A percentile compares a stretch with the other conserved stretches of the same genome.
These are phyloP conservation scores for Scaptomyza reducta DNA, from an alignment of 2,888 invertebrate species.

Conservation along the genomic window DNA sequence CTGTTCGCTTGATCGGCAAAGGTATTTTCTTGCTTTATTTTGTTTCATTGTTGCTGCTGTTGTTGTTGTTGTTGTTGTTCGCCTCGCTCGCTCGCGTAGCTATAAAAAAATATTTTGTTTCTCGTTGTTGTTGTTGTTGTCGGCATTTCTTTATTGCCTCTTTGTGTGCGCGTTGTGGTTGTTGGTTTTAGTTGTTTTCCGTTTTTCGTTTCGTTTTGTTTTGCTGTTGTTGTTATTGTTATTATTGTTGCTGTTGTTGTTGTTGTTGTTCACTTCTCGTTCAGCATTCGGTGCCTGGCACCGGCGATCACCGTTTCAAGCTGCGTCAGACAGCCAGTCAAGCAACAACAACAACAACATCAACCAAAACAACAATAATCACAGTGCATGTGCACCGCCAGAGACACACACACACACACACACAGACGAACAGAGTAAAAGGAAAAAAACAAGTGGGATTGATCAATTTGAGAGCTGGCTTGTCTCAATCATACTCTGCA, in stretches of 20 bases:
- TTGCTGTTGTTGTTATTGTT: conserved; percentile 3
- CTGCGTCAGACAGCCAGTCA: conserved; percentile 38
- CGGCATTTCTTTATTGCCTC: conserved; percentile 63
- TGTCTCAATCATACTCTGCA: conserved; percentile 14
- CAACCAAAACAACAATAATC: conserved; percentile 39
- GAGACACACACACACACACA: conserved; percentile 15
- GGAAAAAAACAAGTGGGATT: too few species aligned
- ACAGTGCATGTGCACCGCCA: conserved; percentile 49
- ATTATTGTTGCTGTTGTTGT: conserved; percentile 27
- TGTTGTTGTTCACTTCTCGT: conserved; percentile 18
- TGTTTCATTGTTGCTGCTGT: conserved; percentile 11
- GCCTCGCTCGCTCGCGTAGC: conserved; percentile 31
- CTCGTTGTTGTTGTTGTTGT: conserved; percentile 54
- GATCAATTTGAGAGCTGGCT: not conserved
- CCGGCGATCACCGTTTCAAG: conserved; percentile 81
- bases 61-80: conserved; percentile 18
- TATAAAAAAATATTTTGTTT: conserved; percentile 64
- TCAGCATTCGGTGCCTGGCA: conserved; percentile 76
- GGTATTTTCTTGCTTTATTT: conserved; percentile 55
- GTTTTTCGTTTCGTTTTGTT: conserved; percentile 44
- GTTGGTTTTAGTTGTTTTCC: conserved; percentile 25
- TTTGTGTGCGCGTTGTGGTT: conserved; percentile 42
- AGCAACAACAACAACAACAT: conserved; percentile 39
- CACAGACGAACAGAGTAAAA: too few species aligned
- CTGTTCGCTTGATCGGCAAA: conserved; percentile 46